Conservation (phyloP, 2,113 vertebrate genomes). For the Cinclus cinclus region DNA sequence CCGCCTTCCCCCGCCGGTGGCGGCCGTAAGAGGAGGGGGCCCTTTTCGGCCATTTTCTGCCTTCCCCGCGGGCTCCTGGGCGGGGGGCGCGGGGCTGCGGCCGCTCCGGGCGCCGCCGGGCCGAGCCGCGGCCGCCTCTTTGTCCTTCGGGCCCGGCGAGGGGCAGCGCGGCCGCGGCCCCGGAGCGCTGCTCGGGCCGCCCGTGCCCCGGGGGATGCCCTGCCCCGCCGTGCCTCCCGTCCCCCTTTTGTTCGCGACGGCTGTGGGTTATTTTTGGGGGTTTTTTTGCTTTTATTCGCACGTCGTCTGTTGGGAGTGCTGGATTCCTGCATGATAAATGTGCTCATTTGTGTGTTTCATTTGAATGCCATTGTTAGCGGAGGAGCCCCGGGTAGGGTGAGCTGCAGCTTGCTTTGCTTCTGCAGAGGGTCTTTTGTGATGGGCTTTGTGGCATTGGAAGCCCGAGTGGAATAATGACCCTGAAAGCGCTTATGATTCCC, state of each 20-base stretch:
- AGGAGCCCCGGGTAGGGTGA: background rate
- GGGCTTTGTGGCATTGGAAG: background rate
- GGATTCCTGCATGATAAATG: conserved; percentile 39
- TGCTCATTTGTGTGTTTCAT: conserved; percentile 35
- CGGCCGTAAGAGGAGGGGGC: too few relatives aligned
- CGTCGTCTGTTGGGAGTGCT: background rate
- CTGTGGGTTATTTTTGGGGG: fast-evolving
- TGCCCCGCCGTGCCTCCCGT: background rate
- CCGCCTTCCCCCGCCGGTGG: too few relatives aligned
- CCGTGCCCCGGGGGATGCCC: background rate
- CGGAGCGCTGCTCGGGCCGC: background rate
- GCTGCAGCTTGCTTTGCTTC: background rate
- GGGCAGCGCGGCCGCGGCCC: background rate
- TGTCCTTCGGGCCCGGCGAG: background rate
- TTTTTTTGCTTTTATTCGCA: background rate
- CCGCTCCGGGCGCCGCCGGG: too few relatives aligned
- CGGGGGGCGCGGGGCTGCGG: too few relatives aligned
- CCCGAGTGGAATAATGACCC: background rate
- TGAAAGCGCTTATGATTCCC: fast-evolving
- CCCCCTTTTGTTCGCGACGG: background rate
- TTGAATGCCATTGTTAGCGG: conserved; percentile 28
- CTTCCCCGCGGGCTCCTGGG: too few relatives aligned
- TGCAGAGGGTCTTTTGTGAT: background rate
- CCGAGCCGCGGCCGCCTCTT: background rate
- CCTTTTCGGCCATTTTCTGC: too few relatives aligned